Conservation (phyloP, 1,140 invertebrate species). For the Notospermus geniculatus region DNA sequence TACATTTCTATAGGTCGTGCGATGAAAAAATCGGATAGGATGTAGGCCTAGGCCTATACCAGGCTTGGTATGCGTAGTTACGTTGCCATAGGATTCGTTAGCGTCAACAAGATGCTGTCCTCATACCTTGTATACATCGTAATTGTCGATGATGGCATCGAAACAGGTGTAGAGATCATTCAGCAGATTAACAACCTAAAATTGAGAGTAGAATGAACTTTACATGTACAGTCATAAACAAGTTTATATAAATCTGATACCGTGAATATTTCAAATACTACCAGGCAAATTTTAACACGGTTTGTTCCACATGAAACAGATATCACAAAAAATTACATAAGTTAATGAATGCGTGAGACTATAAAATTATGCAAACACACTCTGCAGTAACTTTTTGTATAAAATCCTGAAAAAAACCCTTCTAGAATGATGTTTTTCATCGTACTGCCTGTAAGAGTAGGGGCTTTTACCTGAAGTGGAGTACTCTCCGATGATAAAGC, state of each 20-base stretch:
- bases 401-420: too few species aligned
- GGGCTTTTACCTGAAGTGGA: conserved; percentile 44
- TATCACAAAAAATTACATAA: neutral
- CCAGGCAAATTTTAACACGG: too few species aligned
- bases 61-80: too few species aligned
- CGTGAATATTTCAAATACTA: too few species aligned
- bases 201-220: neutral
- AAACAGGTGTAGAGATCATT: conserved; percentile 94
- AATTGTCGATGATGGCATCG: conserved; percentile 90
- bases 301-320: neutral
- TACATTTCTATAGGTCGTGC: neutral
- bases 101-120: too few species aligned
- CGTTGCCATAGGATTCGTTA: too few species aligned
- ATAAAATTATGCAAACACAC: too few species aligned
- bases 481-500: conserved; percentile 61
- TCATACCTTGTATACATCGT: conserved; percentile 91
- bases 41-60: too few species aligned
- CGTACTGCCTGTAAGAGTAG: too few species aligned
- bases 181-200: conserved; percentile 84
- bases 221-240: too few species aligned
- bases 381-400: too few species aligned
- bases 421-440: too few species aligned
- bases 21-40: neutral
- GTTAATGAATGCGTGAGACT: neutral
- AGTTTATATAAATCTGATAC: neutral